Evolutionary conservation across 2,113 vertebrate genomes (phyloP), one percentile per base, ranked within the genome.

Genomic region (Lasiurus borealis): DNA sequence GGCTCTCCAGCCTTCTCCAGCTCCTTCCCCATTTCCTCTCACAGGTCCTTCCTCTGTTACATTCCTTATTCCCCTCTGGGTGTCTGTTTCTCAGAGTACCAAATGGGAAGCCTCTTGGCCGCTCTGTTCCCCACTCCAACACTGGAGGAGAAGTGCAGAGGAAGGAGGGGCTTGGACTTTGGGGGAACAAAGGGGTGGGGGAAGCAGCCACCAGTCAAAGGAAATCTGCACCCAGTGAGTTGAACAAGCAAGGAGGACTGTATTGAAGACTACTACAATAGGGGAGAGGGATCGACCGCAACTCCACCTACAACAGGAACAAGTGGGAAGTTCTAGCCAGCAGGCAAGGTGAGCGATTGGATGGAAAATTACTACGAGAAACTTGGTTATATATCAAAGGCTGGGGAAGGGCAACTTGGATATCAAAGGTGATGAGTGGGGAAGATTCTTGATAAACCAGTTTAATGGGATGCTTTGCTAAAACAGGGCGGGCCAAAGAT

Each of bases 281-380:
- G n/a, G 31, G 44, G 40, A 34, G 46, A 46, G 23, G 81, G 57
- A 34, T 6, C 19, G 27, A 84, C 52, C 66, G 72, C 76, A 40
- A 9, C 44, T 16, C 62, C 68, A 66, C 64, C 64, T 44, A 88
- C 5, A 27, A 85, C 31, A 57, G 16, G 46, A 19, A 76, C 83
- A 46, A 27, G 36, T 54, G 31, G 40, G 57, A 44, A 48, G n/a
- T 69, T 88, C 27, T 23, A 62, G 31, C 75, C 94, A 73, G 59
- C 19, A 69, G 21, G 29, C n/a, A 69, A 11, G 77, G 59, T 71
- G 59, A 73, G 23, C n/a, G 21, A 59, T n/a, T 73, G 50, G 6
- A 40, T 46, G 36, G 81, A 82, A 91, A 95, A 84, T 73, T 69
- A 75, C 64, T 66, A 40, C 46, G 10, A 86, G 77, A 29, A 78